Conservation (phyloP, 2,113 vertebrate genomes). For the Pachyramphus minor region DNA sequence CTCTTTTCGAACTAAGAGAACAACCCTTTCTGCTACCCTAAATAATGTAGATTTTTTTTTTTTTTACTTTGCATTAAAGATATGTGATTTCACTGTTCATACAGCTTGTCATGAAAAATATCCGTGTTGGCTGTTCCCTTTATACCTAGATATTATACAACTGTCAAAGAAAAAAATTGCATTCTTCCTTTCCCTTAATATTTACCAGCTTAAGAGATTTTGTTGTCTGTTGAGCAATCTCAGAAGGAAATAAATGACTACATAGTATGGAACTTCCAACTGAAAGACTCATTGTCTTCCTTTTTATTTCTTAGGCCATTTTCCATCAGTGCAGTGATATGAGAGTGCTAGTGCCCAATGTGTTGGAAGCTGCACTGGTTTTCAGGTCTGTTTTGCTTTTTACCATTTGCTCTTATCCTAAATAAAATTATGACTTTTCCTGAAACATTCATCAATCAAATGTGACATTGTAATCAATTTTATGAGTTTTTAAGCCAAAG, state of each 20-base stretch:
- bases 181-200: conserved; percentile 28
- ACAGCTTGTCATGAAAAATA: conserved; percentile 33
- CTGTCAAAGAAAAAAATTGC: neutral
- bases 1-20: neutral
- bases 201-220: conserved; percentile 45
- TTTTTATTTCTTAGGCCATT: conserved; percentile 7
- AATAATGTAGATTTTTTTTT: neutral
- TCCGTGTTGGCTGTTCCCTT: neutral
- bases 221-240: conserved; percentile 1
- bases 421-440: neutral
- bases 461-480: neutral
- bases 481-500: neutral
- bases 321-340: neutral
- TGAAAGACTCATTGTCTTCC: neutral
- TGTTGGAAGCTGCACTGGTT: neutral
- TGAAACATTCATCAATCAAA: neutral
- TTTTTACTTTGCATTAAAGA: neutral
- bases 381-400: neutral
- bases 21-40: neutral
- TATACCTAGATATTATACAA: neutral
- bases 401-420: neutral
- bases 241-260: conserved; percentile 21
- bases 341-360: neutral
- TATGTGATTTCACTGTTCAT: neutral
- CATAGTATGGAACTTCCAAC: neutral